Conservation (phyloP, 1,140 invertebrate species). For the Eulimnadia texana region DNA sequence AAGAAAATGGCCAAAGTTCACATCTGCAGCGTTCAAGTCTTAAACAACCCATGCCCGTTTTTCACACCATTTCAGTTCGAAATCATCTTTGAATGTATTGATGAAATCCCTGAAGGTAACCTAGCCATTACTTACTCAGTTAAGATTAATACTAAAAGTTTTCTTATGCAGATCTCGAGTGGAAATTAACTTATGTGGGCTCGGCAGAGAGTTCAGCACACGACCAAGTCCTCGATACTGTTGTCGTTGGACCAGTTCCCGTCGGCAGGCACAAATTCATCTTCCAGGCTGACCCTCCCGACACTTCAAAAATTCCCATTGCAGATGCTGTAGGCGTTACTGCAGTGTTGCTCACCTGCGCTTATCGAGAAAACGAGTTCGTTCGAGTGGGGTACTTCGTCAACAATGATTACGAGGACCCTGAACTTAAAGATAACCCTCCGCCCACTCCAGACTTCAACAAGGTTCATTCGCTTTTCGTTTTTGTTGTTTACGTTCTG, state of each 20-base stretch:
- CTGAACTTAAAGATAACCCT: conserved; percentile 40
- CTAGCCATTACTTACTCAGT: neutral
- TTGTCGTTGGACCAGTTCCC: neutral
- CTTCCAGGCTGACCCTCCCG: conserved; percentile 41
- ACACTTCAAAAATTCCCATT: conserved; percentile 41
- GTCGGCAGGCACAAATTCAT: conserved; percentile 13
- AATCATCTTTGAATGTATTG: conserved; percentile 94
- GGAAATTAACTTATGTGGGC: conserved; percentile 9
- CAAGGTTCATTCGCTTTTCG: no score
- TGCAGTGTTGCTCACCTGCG: conserved; percentile 44
- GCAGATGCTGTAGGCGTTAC: conserved; percentile 48
- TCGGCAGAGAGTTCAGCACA: conserved; percentile 5
- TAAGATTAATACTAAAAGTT: neutral
- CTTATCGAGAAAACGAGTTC: conserved; percentile 42
- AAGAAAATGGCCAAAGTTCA: conserved; percentile 84
- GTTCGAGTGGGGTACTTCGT: conserved; percentile 42
- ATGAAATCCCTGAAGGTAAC: conserved; percentile 80
- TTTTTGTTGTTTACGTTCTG: no score
- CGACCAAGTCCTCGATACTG: conserved; percentile 7
- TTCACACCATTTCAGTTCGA: conserved; percentile 94
- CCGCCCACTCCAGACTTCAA: conserved; percentile 39
- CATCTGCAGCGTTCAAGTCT: conserved; percentile 84
- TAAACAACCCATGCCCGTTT: conserved; percentile 92
- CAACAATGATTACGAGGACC: conserved; percentile 46
- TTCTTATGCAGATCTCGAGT: neutral